Conservation (phyloP, 2,113 vertebrate genomes). For the Rhodinocichla rosea region DNA sequence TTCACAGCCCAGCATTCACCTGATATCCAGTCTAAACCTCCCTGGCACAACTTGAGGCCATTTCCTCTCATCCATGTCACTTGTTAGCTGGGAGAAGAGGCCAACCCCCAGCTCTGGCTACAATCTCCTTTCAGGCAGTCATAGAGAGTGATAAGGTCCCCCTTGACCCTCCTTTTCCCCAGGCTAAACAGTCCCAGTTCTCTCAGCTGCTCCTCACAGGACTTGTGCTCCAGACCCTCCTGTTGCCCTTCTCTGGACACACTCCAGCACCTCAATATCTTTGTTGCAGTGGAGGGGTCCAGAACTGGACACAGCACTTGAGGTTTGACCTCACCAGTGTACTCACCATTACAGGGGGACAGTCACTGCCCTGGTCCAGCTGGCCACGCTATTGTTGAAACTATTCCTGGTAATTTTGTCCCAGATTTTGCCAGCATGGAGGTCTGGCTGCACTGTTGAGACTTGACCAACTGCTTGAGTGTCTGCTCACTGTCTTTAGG, state of each 20-base stretch:
- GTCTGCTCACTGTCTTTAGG: neutral
- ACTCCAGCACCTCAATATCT: neutral
- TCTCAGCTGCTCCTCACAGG: neutral
- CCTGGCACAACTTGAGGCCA: neutral
- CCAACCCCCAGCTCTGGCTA: neutral
- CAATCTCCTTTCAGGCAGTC: neutral
- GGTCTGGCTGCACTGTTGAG: neutral
- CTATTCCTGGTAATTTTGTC: neutral
- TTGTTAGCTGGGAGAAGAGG: neutral
- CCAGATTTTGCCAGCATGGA: neutral
- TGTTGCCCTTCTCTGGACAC: neutral
- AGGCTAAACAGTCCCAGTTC: neutral
- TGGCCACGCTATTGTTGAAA: rapidly evolving
- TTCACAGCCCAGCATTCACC: neutral
- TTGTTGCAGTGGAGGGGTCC: neutral
- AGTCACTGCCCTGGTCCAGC: neutral
- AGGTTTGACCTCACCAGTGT: neutral
- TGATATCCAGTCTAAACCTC: neutral
- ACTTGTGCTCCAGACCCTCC: neutral
- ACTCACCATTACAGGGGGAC: no score
- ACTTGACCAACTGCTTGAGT: neutral
- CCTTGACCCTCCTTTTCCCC: neutral
- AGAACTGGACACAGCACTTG: neutral
- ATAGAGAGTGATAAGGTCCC: rapidly evolving
- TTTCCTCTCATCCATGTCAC: neutral